Evolutionary conservation across 2,113 vertebrate species (phyloP).

Genomic region (Corythornis vintsioides): DNA sequence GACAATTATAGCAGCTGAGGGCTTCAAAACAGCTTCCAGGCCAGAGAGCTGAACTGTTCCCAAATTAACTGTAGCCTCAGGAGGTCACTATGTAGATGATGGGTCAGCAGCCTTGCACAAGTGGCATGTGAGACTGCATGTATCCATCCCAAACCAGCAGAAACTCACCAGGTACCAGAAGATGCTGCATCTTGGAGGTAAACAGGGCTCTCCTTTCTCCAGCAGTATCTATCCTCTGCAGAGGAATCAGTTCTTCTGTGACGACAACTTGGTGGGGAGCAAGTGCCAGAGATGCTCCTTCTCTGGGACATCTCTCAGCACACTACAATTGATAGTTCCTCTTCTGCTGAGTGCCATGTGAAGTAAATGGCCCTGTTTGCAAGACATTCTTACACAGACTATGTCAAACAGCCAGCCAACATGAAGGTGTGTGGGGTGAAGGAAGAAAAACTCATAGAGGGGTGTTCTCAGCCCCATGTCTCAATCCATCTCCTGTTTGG

Average conservation of each 20-base stretch:
- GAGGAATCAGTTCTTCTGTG: too few species aligned
- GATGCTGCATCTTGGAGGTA: background rate
- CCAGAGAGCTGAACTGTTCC: background rate
- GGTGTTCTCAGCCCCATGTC: background rate
- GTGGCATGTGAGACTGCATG: background rate
- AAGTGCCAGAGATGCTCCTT: too few species aligned
- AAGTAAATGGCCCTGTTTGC: too few species aligned
- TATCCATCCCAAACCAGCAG: background rate
- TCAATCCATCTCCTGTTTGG: background rate
- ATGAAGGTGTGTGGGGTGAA: background rate
- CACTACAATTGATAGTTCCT: too few species aligned
- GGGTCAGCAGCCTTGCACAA: background rate
- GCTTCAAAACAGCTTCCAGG: conserved; percentile 14
- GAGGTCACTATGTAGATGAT: rapidly evolving
- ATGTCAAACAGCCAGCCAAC: background rate
- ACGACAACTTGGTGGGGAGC: too few species aligned
- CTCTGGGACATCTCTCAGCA: too few species aligned
- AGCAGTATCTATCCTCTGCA: background rate
- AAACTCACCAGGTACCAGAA: background rate
- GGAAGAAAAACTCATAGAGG: background rate
- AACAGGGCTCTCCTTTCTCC: background rate
- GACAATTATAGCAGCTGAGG: background rate
- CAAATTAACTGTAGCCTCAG: background rate
- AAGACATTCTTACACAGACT: too few species aligned
- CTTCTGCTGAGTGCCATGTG: too few species aligned